Evolutionary conservation across 1,140 invertebrate species (phyloP), one percentile per base, ranked within the genome.

Genomic region (Archegozetes longisetosus): DNA sequence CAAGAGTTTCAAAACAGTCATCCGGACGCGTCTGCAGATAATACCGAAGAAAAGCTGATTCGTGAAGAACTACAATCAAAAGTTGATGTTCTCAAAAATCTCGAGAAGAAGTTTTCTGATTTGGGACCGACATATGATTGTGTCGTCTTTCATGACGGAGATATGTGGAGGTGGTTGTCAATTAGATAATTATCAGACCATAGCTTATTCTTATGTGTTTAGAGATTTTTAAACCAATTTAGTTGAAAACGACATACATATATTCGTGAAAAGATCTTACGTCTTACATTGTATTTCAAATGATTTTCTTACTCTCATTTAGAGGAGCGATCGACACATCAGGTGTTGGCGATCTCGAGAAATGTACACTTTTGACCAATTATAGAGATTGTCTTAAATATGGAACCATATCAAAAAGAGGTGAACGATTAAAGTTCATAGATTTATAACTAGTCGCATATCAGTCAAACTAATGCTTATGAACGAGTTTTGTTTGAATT

Each of bases 111-210:
- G 69, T 88, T 84, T 70, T 76, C 71, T 61, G 89, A 96, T 73
- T 69, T 82, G 57, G 88, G 91, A 24, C 89, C 90, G 23, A 81
- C 86, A 13, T 93, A 86, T 73, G 94, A 98, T 72, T 92, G 89
- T 77, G 77, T 98, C 56, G 79, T 97, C 13, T 97, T 89, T 72
- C 79, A 94, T 71, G 84, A 91, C 78, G 86, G 88, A 58, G 64
- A 77, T 54, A 77, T 79, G 65, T 85, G 87, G 86, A 77, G 60
- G 60, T 65, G 57, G n/a, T n/a, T n/a, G n/a, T n/a, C n/a, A n/a
- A n/a, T n/a, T n/a, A n/a, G 13, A 3, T n/a, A 59, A n/a, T n/a
- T n/a, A n/a, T n/a, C n/a, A n/a, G n/a, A n/a, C n/a, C n/a, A n/a
- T n/a, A n/a, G n/a, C n/a, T n/a, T n/a, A n/a, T n/a, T n/a, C n/a